Evolutionary conservation across 2,113 vertebrate species (phyloP), one percentile per base, ranked within the genome.

Genomic region (Butorides virescens): DNA sequence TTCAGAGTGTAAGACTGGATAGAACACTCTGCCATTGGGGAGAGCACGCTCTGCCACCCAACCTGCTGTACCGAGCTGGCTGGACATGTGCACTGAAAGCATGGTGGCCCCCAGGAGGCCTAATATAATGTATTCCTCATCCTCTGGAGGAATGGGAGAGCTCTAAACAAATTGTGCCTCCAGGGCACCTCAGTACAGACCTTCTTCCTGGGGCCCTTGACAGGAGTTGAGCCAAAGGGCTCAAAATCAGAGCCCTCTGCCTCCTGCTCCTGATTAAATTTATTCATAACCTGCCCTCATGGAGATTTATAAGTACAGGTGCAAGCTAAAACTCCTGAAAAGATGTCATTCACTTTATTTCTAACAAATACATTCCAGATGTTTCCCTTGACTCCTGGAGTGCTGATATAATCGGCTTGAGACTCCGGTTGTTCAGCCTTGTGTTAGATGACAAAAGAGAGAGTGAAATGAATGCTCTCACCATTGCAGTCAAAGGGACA

Each of bases 331-430:
- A 55, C 50, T 88, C 66, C 37, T 97, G 84, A 80, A 95, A 73
- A 93, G 42, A 71, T 82, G 67, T 77, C 23, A 90, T 88, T 94
- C 21, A 74, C 86, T 95, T 91, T 72, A 52, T 67, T 95, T 91
- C 67, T 73, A 79, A 94, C 46, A 95, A 89, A 95, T 92, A 62
- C 47, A 39, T 86, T 93, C 91, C 96, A 96, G 81, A 91, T 97
- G 96, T 95, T 96, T 93, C 42, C 71, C 58, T 82, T 71, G 42
- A 83, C 77, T 88, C 66, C 62, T 7, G 10, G 53, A 90, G 71
- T 39, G 52, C 70, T 95, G 89, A 63, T 95, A 76, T 5, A 85
- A 82, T 73, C 78, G 67, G 63, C 42, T 36, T 29, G 67, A 86
- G 77, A 62, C 74, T 94, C 71, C 62, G 76, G 62, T 91, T 93